These are phyloP conservation scores for Bufotes viridis DNA, from an alignment of 2,797 vertebrate genomes.

Conservation along the genomic window DNA sequence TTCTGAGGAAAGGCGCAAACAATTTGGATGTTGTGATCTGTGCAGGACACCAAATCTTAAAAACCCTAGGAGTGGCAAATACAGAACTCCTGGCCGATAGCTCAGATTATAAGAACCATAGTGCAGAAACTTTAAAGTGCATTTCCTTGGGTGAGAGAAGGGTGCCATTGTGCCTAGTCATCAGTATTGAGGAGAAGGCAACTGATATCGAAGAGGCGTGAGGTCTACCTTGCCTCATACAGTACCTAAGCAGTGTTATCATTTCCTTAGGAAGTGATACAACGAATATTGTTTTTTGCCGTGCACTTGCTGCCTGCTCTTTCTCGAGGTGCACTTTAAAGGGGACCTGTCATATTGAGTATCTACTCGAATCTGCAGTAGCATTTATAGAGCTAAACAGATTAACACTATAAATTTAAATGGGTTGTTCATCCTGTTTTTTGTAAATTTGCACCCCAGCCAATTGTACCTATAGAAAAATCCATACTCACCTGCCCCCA, in stretches of 20 bases:
- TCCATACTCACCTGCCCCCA: too few relatives aligned
- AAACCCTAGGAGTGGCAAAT: not conserved
- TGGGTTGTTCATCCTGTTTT: too few relatives aligned
- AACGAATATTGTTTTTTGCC: not conserved
- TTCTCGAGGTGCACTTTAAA: not conserved
- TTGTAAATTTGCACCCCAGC: too few relatives aligned
- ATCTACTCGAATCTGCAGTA: too few relatives aligned
- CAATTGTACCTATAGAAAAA: too few relatives aligned
- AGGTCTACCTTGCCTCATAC: not conserved
- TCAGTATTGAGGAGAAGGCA: not conserved
- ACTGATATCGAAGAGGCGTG: not conserved
- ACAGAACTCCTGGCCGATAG: not conserved
- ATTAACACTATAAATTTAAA: too few relatives aligned
- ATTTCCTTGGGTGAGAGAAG: not conserved
- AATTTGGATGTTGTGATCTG: constrained; percentile 34
- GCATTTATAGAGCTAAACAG: too few relatives aligned
- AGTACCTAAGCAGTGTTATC: not conserved
- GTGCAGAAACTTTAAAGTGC: not conserved
- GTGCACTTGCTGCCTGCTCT: not conserved
- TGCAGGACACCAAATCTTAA: not conserved
- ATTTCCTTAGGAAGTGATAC: not conserved
- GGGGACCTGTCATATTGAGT: too few relatives aligned
- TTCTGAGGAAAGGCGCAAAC: constrained; percentile 36
- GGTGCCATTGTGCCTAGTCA: not conserved
- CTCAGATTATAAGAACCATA: not conserved